These are phyloP conservation scores for Notocelia uddmanniana DNA, from an alignment of 2,888 invertebrate species.

Conservation along the genomic window DNA sequence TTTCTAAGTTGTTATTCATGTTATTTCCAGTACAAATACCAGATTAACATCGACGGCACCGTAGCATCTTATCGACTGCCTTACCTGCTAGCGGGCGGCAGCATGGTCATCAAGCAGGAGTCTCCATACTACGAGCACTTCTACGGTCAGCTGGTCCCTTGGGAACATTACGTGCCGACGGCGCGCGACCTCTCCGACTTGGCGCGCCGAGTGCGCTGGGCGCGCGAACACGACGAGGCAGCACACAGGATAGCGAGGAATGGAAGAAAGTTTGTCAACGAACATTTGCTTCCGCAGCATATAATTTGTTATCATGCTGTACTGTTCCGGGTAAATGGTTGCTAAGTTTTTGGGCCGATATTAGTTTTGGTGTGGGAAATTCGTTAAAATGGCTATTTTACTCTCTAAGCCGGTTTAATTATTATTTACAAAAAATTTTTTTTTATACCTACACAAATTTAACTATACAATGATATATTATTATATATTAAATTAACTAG, in stretches of 20 bases:
- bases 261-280: conserved; percentile 90
- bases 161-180: conserved; percentile 94
- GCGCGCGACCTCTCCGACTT: conserved; percentile 93
- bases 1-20: no score
- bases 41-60: conserved; percentile 97
- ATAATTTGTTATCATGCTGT: conserved; percentile 95
- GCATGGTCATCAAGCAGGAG: conserved; percentile 95
- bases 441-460: no score
- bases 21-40: conserved; percentile 95
- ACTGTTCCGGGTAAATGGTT: conserved; percentile 63
- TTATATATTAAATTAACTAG: no score
- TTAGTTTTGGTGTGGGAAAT: not conserved
- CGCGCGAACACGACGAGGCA: conserved; percentile 89
- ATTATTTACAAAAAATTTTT: no score
- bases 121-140: conserved; percentile 98
- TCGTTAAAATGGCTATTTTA: not conserved
- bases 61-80: conserved; percentile 98
- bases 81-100: conserved; percentile 95
- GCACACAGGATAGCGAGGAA: conserved; percentile 88
- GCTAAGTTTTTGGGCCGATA: not conserved
- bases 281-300: conserved; percentile 92
- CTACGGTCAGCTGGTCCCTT: conserved; percentile 91
- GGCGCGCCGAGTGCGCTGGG: conserved; percentile 92
- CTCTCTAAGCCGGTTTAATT: not conserved
- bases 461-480: no score